phyloP scores from a whole-genome alignment of 2,888 invertebrate species.

The Drosophila paranaensis region DNA sequence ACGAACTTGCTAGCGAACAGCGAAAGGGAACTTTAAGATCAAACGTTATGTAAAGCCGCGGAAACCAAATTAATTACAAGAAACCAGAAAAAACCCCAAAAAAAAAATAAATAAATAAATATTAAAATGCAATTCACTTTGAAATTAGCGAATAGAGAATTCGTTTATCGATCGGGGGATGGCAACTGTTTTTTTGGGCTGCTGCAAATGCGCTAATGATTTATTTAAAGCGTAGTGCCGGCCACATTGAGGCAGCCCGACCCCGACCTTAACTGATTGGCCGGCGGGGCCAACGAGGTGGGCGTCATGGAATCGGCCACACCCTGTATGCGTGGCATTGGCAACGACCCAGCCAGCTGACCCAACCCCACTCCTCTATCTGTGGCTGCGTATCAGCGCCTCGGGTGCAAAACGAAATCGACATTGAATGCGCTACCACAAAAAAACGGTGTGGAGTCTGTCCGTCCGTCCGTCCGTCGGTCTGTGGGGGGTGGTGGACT shows the following conservation, averaged over 20 bases:
- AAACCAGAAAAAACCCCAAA: neutral
- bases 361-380: slow-evolving; percentile 65
- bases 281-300: slow-evolving; percentile 72
- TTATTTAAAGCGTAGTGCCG: slow-evolving; percentile 67
- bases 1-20: slow-evolving; percentile 21
- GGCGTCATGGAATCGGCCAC: slow-evolving; percentile 60
- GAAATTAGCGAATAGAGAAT: slow-evolving; percentile 4
- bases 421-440: slow-evolving; percentile 80
- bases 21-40: slow-evolving; percentile 15
- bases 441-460: slow-evolving; percentile 37
- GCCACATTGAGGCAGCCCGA: slow-evolving; percentile 37
- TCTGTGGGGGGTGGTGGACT: slow-evolving; percentile 8
- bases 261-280: slow-evolving; percentile 64
- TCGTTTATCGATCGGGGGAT: slow-evolving; percentile 19
- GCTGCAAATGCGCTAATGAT: slow-evolving; percentile 63
- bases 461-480: neutral
- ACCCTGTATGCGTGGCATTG: slow-evolving; percentile 70
- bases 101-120: slow-evolving; percentile 4
- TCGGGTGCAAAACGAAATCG: slow-evolving; percentile 77
- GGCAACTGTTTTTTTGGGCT: slow-evolving; percentile 25
- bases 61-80: slow-evolving; percentile 1
- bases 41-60: slow-evolving; percentile 11
- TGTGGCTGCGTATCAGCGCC: slow-evolving; percentile 70
- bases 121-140: slow-evolving; percentile 33
- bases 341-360: slow-evolving; percentile 66